phyloP scores from a whole-genome alignment of 2,888 invertebrate genomes.

The Scaptomyza parva region DNA sequence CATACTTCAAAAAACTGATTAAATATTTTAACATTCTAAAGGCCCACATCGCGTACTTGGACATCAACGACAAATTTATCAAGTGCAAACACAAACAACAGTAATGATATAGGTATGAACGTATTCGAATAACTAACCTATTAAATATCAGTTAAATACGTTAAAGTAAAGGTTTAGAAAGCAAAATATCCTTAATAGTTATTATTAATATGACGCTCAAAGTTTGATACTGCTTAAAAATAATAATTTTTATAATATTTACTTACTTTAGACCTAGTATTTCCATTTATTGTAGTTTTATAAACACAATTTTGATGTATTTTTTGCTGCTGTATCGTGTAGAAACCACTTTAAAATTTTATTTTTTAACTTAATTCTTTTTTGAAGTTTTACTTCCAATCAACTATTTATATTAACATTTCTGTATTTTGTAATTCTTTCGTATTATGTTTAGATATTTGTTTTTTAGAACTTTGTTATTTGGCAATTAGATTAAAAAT shows the following conservation, averaged over 20 bases:
- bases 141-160: not conserved
- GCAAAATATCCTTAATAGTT: not conserved
- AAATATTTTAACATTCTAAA: constrained; percentile 29
- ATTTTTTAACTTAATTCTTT: not conserved
- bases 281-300: not conserved
- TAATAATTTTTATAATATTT: not conserved
- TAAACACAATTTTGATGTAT: not conserved
- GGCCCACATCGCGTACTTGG: constrained; percentile 88
- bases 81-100: constrained; percentile 71
- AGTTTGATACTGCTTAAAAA: not conserved
- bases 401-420: not conserved
- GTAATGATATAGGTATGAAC: constrained; percentile 83
- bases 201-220: not conserved
- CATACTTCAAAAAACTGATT: not conserved
- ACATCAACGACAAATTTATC: constrained; percentile 91
- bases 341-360: not conserved
- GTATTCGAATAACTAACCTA: not conserved
- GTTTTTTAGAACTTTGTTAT: not conserved
- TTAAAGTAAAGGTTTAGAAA: not conserved
- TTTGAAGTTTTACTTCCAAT: not conserved
- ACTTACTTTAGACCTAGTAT: not conserved
- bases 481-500: not conserved
- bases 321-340: not conserved
- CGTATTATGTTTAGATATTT: not conserved
- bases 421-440: not conserved